Conservation (phyloP, 2,113 vertebrate species). For the human (Homo sapiens) region DNA sequence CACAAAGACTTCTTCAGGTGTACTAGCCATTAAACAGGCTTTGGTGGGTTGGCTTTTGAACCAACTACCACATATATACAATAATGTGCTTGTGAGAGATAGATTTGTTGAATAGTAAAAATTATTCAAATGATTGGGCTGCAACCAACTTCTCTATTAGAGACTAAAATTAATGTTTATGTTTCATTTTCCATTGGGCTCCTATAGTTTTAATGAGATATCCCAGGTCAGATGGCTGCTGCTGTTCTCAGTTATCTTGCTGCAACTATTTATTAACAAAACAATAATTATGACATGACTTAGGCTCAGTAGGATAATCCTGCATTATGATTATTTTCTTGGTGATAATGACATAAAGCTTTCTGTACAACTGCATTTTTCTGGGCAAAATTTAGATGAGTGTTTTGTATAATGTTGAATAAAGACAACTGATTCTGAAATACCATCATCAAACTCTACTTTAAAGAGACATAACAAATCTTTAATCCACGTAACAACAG, state of each 20-base stretch:
- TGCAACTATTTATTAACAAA: conserved; percentile 11
- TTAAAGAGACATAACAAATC: neutral
- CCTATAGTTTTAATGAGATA: conserved; percentile 8
- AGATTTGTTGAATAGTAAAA: neutral
- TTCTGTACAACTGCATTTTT: neutral
- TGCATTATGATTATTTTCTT: neutral
- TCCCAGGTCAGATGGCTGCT: neutral
- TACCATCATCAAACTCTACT: neutral
- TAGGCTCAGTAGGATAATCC: neutral
- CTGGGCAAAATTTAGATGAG: neutral
- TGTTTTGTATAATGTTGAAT: neutral
- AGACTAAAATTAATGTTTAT: neutral
- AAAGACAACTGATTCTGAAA: conserved; percentile 15
- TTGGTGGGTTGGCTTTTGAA: neutral
- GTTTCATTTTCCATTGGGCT: conserved; percentile 36
- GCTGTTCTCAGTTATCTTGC: neutral
- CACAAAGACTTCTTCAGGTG: neutral
- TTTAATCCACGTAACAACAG: neutral
- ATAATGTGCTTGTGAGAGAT: neutral
- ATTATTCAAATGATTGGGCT: neutral
- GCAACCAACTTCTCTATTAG: neutral
- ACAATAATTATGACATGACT: conserved; percentile 22
- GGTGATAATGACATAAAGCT: neutral
- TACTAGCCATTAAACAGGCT: neutral
- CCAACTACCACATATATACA: neutral